Evolutionary conservation across 1,140 invertebrate genomes (phyloP).

Genomic region (Diuraphis noxia): DNA sequence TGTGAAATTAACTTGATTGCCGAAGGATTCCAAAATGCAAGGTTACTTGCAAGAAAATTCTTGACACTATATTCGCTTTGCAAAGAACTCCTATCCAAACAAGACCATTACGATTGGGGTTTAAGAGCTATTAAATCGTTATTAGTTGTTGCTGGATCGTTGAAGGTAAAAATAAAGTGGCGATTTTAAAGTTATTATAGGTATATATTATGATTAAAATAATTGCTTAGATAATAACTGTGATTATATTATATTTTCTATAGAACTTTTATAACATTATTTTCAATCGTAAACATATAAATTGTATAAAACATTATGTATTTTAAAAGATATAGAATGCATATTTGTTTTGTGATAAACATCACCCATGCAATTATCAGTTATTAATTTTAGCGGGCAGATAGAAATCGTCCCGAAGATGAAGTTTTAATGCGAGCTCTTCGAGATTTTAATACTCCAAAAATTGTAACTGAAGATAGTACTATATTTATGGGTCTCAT

Average conservation of each 20-base stretch:
- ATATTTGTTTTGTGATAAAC: background rate
- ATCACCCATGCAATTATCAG: too few species aligned
- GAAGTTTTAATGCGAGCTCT: constrained; percentile 82
- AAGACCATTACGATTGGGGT: constrained; percentile 96
- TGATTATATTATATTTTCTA: background rate
- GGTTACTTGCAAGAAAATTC: constrained; percentile 85
- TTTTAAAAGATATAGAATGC: background rate
- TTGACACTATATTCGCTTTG: constrained; percentile 88
- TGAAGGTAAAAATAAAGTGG: constrained; percentile 65
- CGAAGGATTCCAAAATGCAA: constrained; percentile 87
- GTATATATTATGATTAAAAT: background rate
- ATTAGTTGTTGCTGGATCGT: constrained; percentile 84
- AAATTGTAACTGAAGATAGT: constrained; percentile 88
- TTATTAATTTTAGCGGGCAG: constrained; percentile 63
- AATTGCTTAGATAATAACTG: background rate
- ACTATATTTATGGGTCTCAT: constrained; percentile 90
- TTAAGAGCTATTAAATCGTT: constrained; percentile 90
- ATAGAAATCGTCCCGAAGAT: constrained; percentile 72
- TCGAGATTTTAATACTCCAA: constrained; percentile 90
- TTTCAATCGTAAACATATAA: background rate
- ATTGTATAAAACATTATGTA: background rate
- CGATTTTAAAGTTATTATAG: background rate
- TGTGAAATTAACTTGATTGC: constrained; percentile 94
- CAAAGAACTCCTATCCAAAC: constrained; percentile 84
- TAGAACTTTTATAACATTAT: background rate